A percentile compares a stretch with the other conserved stretches of the same genome.
phyloP scores from a whole-genome alignment of 2,797 vertebrate species.

The Rachycentron canadum region DNA sequence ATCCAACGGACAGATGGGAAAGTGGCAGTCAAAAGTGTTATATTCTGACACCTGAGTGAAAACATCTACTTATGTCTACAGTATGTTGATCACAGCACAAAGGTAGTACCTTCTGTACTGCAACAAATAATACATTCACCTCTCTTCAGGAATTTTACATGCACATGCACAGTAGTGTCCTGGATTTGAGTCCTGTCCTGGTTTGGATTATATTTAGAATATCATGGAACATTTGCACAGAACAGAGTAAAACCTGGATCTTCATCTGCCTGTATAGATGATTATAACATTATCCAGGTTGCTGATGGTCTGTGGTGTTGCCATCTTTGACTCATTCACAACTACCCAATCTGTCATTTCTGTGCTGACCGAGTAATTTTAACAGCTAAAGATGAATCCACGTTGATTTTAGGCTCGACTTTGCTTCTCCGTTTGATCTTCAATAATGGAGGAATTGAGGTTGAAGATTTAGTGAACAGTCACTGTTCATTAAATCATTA shows the following conservation, averaged over 20 bases:
- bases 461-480: too few relatives aligned
- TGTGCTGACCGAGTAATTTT: neutral
- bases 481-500: neutral
- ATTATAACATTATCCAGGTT: neutral
- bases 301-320: neutral
- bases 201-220: conserved; percentile 19
- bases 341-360: conserved; percentile 9
- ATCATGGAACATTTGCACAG: neutral
- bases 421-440: conserved; percentile 2
- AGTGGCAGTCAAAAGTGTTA: neutral
- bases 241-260: neutral
- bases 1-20: neutral
- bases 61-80: too few relatives aligned
- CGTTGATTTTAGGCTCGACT: neutral
- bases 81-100: neutral
- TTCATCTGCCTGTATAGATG: neutral
- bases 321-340: neutral
- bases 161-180: neutral
- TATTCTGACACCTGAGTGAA: neutral
- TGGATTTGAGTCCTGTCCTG: conserved; percentile 12
- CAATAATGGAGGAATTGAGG: neutral
- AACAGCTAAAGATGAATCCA: neutral
- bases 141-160: conserved; percentile 1
- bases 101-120: neutral
- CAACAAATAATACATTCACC: neutral